Conservation (phyloP, 1,140 invertebrate species). For the Zaprionus vittiger region DNA sequence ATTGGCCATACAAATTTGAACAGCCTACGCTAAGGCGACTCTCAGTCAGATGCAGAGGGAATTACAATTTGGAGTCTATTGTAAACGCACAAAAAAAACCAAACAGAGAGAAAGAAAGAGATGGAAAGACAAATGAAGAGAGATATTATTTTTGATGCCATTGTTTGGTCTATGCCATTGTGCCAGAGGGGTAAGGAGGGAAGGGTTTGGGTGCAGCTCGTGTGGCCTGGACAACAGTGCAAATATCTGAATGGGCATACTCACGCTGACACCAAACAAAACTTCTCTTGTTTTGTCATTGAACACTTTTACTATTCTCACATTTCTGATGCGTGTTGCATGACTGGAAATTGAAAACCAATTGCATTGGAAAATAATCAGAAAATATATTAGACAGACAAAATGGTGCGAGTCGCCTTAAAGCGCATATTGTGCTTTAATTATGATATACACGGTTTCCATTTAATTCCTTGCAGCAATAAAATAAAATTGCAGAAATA, state of each 20-base stretch:
- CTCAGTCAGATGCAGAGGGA: slow-evolving; percentile 3
- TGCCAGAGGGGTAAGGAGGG: not conserved
- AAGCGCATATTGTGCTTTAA: not conserved
- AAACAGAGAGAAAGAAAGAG: not conserved
- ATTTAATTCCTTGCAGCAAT: not conserved
- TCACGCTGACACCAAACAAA: not conserved
- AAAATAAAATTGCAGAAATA: not conserved
- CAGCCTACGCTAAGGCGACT: slow-evolving; percentile 14
- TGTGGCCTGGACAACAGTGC: slow-evolving; percentile 19
- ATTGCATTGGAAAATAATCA: not conserved
- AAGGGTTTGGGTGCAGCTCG: not conserved
- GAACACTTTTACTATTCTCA: slow-evolving; percentile 17
- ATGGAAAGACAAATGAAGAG: not conserved
- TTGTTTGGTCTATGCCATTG: slow-evolving; percentile 26
- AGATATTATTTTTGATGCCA: slow-evolving; percentile 26
- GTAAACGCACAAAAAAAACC: slow-evolving; percentile 26
- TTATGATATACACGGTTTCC: not conserved
- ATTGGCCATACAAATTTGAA: slow-evolving; percentile 43
- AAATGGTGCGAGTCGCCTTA: not conserved
- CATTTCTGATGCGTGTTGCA: not conserved
- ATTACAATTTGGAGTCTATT: slow-evolving; percentile 33
- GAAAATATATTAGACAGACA: not conserved
- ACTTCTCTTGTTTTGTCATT: not conserved
- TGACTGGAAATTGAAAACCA: not conserved
- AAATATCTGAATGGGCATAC: slow-evolving; percentile 38